These are phyloP conservation scores for Tolypeutes matacus DNA, from an alignment of 2,797 vertebrate genomes.

Conservation along the genomic window DNA sequence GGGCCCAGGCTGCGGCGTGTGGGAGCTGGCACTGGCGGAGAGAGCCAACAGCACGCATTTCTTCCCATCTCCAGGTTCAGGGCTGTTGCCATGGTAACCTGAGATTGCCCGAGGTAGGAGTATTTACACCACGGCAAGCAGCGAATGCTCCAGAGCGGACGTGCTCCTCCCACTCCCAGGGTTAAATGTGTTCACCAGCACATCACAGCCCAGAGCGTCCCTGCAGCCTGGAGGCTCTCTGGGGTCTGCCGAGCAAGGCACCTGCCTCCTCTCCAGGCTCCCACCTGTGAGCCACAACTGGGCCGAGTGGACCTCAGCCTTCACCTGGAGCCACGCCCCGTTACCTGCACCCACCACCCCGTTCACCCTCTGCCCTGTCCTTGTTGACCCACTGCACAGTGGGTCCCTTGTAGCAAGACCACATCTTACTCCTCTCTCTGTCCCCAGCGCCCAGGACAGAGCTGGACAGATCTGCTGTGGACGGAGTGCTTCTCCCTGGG, in stretches of 20 bases:
- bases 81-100: not conserved
- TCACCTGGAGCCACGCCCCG: not conserved
- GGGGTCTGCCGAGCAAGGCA: not conserved
- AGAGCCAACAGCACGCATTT: fast-evolving
- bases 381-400: fast-evolving
- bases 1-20: fast-evolving
- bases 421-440: not conserved
- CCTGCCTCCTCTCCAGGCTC: not conserved
- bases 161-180: not conserved
- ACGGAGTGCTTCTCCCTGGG: not conserved
- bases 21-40: fast-evolving
- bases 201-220: not conserved
- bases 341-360: fast-evolving
- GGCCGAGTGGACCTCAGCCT: not conserved
- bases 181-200: too few species aligned
- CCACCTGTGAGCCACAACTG: fast-evolving
- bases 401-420: not conserved
- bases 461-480: not conserved
- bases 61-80: not conserved
- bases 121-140: not conserved
- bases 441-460: too few species aligned
- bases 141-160: too few species aligned
- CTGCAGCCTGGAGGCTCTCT: not conserved
- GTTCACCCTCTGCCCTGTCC: not conserved
- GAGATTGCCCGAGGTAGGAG: not conserved